These are phyloP conservation scores for Anagrus nilaparvatae DNA, from an alignment of 1,140 invertebrate genomes.

Conservation along the genomic window DNA sequence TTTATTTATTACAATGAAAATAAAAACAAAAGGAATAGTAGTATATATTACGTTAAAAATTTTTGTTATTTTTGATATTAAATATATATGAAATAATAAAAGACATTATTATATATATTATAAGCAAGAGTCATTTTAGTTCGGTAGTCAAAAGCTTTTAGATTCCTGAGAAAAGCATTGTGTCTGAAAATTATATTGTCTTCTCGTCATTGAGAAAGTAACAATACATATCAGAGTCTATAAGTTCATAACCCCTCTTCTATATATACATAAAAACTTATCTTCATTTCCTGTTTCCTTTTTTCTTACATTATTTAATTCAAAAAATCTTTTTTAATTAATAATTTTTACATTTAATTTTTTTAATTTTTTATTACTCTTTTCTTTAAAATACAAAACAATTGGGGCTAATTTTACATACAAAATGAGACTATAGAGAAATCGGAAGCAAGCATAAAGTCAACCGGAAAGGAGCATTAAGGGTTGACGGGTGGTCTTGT, in stretches of 20 bases:
- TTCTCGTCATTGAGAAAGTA: constrained; percentile 31
- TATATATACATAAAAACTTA: constrained; percentile 36
- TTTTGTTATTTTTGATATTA: too few species aligned
- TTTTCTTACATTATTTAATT: constrained; percentile 1
- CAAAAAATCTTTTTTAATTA: too few species aligned
- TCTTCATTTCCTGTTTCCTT: constrained; percentile 18
- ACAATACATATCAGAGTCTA: constrained; percentile 35
- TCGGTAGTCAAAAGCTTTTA: constrained; percentile 28
- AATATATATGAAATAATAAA: too few species aligned
- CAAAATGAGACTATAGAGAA: constrained; percentile 4
- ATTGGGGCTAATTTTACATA: too few species aligned
- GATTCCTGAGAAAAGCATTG: constrained; percentile 33
- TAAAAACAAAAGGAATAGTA: too few species aligned
- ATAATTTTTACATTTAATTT: too few species aligned
- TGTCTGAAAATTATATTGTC: constrained; percentile 33
- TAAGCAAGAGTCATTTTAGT: constrained; percentile 24
- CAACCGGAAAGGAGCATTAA: constrained; percentile 35
- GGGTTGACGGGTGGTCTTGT: constrained; percentile 31
- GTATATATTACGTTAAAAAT: too few species aligned
- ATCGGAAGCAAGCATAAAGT: constrained; percentile 21
- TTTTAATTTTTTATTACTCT: too few species aligned
- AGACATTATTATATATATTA: too few species aligned
- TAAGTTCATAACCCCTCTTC: constrained; percentile 35
- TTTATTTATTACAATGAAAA: too few species aligned
- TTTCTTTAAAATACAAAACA: too few species aligned